Conservation (phyloP, 1,140 invertebrate genomes). For the Drosophila takahashii region DNA sequence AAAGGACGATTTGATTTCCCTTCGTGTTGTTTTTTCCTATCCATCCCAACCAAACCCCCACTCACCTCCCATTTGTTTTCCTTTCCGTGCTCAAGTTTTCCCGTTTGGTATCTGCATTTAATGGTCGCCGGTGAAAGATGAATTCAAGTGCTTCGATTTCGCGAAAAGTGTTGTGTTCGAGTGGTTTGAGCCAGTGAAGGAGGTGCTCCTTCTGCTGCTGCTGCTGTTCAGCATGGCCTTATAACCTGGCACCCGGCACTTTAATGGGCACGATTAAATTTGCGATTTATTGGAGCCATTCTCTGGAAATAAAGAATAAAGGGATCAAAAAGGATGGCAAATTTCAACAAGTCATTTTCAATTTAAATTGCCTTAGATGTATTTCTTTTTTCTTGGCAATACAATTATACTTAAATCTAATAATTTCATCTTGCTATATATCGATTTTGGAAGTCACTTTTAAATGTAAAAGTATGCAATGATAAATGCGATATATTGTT, state of each 20-base stretch:
- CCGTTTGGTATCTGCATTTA: conserved; percentile 33
- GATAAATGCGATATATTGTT: not conserved
- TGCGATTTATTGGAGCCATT: not conserved
- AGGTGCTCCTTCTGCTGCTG: too few relatives aligned
- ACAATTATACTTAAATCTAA: too few relatives aligned
- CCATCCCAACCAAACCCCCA: not conserved
- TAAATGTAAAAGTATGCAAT: not conserved
- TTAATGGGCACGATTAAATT: conserved; percentile 2
- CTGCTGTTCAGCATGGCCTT: not conserved
- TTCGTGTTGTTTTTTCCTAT: conserved; percentile 20
- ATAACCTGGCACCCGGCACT: conserved; percentile 1
- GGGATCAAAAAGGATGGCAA: not conserved
- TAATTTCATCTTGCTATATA: too few relatives aligned
- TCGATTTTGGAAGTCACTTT: too few relatives aligned
- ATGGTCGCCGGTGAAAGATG: conserved; percentile 33
- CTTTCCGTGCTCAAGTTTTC: conserved; percentile 9
- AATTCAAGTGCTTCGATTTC: conserved; percentile 46
- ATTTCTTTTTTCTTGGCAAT: too few relatives aligned
- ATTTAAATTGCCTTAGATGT: not conserved
- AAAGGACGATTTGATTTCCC: conserved; percentile 34
- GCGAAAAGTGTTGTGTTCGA: conserved; percentile 22
- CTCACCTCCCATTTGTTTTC: not conserved
- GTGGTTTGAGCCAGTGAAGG: conserved; percentile 8
- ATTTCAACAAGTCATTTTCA: not conserved
- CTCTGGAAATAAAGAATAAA: not conserved